These are phyloP conservation scores for Oegoconia quadripuncta DNA, from an alignment of 2,888 invertebrate genomes.

Conservation along the genomic window DNA sequence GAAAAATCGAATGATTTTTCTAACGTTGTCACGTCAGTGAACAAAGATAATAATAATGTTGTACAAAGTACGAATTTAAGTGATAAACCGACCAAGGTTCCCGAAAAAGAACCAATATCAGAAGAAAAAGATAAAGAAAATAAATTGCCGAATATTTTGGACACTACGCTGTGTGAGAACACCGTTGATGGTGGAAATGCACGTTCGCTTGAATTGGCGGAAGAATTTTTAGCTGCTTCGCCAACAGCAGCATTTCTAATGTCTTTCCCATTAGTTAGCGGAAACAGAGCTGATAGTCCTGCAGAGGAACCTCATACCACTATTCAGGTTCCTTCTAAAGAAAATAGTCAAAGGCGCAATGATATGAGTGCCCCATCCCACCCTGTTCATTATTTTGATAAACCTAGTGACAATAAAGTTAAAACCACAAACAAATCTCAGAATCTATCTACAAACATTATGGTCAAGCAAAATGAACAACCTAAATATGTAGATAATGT, in stretches of 20 bases:
- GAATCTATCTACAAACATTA: constrained; percentile 20
- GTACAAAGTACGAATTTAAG: constrained; percentile 22
- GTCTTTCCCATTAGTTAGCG: constrained; percentile 86
- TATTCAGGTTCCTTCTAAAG: constrained; percentile 35
- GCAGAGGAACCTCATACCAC: constrained; percentile 53
- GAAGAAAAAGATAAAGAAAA: constrained; percentile 55
- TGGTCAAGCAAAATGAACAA: constrained; percentile 40
- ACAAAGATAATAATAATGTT: constrained; percentile 20
- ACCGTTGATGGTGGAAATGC: constrained; percentile 75
- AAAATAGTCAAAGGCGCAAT: constrained; percentile 33
- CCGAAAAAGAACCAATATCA: constrained; percentile 28
- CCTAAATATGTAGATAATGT: constrained; percentile 42
- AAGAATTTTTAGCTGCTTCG: constrained; percentile 77
- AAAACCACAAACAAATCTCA: constrained; percentile 31
- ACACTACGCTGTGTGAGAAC: constrained; percentile 61
- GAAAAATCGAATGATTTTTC: neutral
- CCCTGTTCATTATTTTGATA: constrained; percentile 36
- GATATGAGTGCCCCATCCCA: constrained; percentile 38
- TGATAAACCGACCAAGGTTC: constrained; percentile 30
- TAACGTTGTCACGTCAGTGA: constrained; percentile 7
- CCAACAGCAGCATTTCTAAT: constrained; percentile 88
- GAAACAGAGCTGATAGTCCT: constrained; percentile 72
- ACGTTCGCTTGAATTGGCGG: constrained; percentile 76
- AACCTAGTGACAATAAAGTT: constrained; percentile 32
- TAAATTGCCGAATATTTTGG: constrained; percentile 59